Conservation (phyloP, 1,140 invertebrate genomes). For the Magallana gigas region DNA sequence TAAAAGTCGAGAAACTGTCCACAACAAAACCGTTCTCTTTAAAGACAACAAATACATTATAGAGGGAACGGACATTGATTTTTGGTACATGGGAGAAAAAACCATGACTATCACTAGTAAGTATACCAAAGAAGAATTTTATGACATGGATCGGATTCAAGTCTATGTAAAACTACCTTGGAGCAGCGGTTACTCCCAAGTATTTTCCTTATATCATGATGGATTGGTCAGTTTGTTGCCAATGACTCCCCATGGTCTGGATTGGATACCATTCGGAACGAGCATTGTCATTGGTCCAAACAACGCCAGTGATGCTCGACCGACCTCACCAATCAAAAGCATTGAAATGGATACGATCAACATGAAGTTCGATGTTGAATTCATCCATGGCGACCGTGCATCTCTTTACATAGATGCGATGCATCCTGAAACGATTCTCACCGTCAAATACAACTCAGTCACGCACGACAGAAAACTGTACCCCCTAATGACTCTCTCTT, state of each 20-base stretch:
- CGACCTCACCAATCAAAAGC: slow-evolving; percentile 55
- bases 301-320: slow-evolving; percentile 38
- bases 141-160: slow-evolving; percentile 52
- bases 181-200: slow-evolving; percentile 51
- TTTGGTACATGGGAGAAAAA: slow-evolving; percentile 60
- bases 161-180: slow-evolving; percentile 58
- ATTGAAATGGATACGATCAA: slow-evolving; percentile 56
- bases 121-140: slow-evolving; percentile 28
- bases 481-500: slow-evolving; percentile 56
- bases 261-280: slow-evolving; percentile 61
- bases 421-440: slow-evolving; percentile 44
- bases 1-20: slow-evolving; percentile 48
- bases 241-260: slow-evolving; percentile 54
- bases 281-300: slow-evolving; percentile 60
- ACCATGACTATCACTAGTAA: slow-evolving; percentile 50
- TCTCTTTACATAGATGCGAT: slow-evolving; percentile 53
- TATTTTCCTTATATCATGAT: slow-evolving; percentile 58
- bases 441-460: slow-evolving; percentile 54
- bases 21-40: slow-evolving; percentile 47
- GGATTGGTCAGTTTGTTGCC: slow-evolving; percentile 55
- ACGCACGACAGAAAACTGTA: not conserved
- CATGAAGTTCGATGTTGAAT: slow-evolving; percentile 53
- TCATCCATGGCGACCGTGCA: slow-evolving; percentile 43
- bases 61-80: slow-evolving; percentile 60
- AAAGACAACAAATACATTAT: slow-evolving; percentile 54